phyloP scores from a whole-genome alignment of 2,888 invertebrate genomes.

The Panzeria rudis region DNA sequence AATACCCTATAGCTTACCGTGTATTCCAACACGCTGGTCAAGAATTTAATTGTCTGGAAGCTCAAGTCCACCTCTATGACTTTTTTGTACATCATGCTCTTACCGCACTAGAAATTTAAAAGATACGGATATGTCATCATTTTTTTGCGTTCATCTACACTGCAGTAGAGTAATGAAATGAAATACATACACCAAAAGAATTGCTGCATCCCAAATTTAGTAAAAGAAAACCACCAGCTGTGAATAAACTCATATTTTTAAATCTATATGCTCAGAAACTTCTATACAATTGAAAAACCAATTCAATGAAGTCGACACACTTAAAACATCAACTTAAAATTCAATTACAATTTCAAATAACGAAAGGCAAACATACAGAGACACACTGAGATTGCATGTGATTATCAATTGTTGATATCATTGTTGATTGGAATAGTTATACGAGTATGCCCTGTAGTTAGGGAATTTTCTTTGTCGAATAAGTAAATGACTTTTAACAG shows the following conservation, averaged over 20 bases:
- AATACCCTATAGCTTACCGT: no score
- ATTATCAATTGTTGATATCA: slow-evolving; percentile 16
- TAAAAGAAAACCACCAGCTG: background rate
- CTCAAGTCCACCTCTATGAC: no score
- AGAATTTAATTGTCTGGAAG: no score
- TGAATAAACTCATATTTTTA: background rate
- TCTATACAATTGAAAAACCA: slow-evolving; percentile 32
- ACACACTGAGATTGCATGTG: background rate
- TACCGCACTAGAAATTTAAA: no score
- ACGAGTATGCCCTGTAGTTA: background rate
- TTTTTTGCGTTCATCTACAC: no score
- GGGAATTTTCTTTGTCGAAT: background rate
- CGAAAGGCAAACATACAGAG: slow-evolving; percentile 25
- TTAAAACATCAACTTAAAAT: slow-evolving; percentile 58
- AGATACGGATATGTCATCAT: no score
- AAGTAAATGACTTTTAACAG: background rate
- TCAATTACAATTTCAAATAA: slow-evolving; percentile 64
- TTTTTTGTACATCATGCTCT: no score
- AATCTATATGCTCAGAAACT: background rate
- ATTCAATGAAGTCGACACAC: slow-evolving; percentile 31
- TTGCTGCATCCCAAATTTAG: background rate
- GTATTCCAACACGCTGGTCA: no score
- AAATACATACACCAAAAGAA: background rate
- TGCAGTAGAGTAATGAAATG: no score
- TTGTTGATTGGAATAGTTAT: background rate